Evolutionary conservation across 2,888 invertebrate species (phyloP).

Genomic region (Pomacea canaliculata): DNA sequence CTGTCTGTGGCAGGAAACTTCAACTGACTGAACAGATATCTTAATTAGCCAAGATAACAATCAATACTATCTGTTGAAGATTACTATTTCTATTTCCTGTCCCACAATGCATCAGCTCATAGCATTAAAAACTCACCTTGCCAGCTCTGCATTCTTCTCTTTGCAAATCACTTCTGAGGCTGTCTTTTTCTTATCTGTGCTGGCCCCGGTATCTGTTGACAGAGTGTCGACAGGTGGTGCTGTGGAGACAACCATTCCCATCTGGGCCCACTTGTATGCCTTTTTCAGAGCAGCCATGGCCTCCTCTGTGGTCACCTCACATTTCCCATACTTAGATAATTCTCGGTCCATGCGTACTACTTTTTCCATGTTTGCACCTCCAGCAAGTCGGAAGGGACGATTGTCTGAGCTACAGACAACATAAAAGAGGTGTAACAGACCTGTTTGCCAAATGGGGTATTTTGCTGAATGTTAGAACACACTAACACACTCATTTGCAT

Average conservation of each 20-base stretch:
- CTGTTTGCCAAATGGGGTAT: neutral
- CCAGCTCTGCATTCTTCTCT: slow-evolving; percentile 67
- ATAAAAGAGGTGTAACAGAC: neutral
- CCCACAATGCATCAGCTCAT: too few relatives aligned
- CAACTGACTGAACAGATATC: too few relatives aligned
- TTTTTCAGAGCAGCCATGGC: slow-evolving; percentile 63
- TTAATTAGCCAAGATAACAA: too few relatives aligned
- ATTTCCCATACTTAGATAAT: slow-evolving; percentile 53
- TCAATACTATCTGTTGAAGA: too few relatives aligned
- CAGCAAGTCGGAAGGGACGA: slow-evolving; percentile 61
- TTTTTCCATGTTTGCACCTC: slow-evolving; percentile 65
- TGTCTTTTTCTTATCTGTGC: slow-evolving; percentile 61
- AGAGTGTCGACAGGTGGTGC: slow-evolving; percentile 62
- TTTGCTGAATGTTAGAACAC: too few relatives aligned
- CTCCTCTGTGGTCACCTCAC: slow-evolving; percentile 62
- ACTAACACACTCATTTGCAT: too few relatives aligned
- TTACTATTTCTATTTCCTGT: too few relatives aligned
- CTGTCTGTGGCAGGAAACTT: too few relatives aligned
- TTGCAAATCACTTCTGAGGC: slow-evolving; percentile 65
- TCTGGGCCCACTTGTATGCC: slow-evolving; percentile 69
- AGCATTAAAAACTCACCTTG: slow-evolving; percentile 47
- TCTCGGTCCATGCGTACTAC: slow-evolving; percentile 66
- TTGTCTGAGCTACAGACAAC: slow-evolving; percentile 56
- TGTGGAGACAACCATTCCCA: slow-evolving; percentile 68
- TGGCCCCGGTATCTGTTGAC: slow-evolving; percentile 41